Percentiles rank a stretch among this genome's conserved stretches.
Evolutionary conservation across 2,888 invertebrate genomes (phyloP).

Genomic region (Muschampia plurimacula): DNA sequence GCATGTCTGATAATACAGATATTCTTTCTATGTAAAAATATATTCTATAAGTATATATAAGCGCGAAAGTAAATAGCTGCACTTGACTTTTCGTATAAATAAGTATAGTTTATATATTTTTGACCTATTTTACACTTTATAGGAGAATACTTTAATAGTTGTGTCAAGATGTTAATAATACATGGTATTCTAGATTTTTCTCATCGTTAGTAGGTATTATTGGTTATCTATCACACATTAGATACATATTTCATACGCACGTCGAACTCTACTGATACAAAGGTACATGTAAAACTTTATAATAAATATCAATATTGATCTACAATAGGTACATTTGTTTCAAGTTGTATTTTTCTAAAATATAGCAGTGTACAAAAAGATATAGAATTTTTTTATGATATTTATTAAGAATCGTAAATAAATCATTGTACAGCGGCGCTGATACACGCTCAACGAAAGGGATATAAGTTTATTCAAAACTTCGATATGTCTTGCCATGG

Average conservation of each 20-base stretch:
- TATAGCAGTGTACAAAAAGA: not conserved
- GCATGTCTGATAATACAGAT: too few species aligned
- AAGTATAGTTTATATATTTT: too few species aligned
- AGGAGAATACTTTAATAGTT: not conserved
- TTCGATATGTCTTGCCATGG: slow-evolving; percentile 32
- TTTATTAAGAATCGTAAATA: not conserved
- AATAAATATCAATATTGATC: not conserved
- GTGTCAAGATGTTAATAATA: not conserved
- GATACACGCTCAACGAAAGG: not conserved
- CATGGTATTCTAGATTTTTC: not conserved
- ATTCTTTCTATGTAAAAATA: too few species aligned
- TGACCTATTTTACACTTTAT: not conserved
- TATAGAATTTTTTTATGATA: not conserved
- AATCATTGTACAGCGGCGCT: slow-evolving; percentile 1
- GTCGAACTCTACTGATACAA: slow-evolving; percentile 44
- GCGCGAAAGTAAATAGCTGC: too few species aligned
- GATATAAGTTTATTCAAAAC: slow-evolving; percentile 23
- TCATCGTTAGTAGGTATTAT: slow-evolving; percentile 52
- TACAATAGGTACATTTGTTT: not conserved
- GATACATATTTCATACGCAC: slow-evolving; percentile 65
- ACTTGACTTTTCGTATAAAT: too few species aligned
- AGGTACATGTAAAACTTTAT: slow-evolving; percentile 8
- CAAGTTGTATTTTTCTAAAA: not conserved
- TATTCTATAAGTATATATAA: too few species aligned
- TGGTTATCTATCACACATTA: slow-evolving; percentile 77